phyloP scores from a whole-genome alignment of 1,140 invertebrate species.

The Cepaea nemoralis region DNA sequence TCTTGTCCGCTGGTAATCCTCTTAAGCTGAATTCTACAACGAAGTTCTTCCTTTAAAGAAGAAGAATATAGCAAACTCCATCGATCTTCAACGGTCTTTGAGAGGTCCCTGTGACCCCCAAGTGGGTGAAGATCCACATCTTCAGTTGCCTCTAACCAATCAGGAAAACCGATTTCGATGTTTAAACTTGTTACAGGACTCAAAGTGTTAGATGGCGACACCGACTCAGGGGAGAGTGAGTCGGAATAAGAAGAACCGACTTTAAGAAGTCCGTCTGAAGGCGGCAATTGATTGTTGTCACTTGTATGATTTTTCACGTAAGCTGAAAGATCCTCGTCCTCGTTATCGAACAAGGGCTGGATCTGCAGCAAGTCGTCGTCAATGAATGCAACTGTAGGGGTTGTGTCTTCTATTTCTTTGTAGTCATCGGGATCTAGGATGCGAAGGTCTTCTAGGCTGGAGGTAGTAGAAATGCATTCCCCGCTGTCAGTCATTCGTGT shows the following conservation, averaged over 20 bases:
- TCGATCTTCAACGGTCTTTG: background rate
- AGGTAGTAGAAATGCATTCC: too few relatives aligned
- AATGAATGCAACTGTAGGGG: background rate
- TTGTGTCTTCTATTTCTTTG: background rate
- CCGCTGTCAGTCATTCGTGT: too few relatives aligned
- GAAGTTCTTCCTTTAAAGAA: conserved; percentile 16
- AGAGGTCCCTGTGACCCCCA: background rate
- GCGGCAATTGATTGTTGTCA: background rate
- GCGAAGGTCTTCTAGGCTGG: background rate
- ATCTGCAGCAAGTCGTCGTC: background rate
- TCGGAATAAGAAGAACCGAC: background rate
- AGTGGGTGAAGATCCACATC: background rate
- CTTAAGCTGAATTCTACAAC: conserved; percentile 21
- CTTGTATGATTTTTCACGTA: background rate
- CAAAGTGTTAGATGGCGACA: background rate
- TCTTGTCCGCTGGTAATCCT: conserved; percentile 12
- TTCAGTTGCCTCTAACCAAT: background rate
- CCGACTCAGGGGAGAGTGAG: background rate
- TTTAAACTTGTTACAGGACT: background rate
- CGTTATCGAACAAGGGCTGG: background rate
- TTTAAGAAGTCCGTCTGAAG: background rate
- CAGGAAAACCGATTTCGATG: background rate
- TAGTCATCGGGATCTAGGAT: background rate
- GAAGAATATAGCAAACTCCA: background rate
- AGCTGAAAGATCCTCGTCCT: background rate